Conservation (phyloP, 2,888 invertebrate genomes). For the Protophormia terraenovae region DNA sequence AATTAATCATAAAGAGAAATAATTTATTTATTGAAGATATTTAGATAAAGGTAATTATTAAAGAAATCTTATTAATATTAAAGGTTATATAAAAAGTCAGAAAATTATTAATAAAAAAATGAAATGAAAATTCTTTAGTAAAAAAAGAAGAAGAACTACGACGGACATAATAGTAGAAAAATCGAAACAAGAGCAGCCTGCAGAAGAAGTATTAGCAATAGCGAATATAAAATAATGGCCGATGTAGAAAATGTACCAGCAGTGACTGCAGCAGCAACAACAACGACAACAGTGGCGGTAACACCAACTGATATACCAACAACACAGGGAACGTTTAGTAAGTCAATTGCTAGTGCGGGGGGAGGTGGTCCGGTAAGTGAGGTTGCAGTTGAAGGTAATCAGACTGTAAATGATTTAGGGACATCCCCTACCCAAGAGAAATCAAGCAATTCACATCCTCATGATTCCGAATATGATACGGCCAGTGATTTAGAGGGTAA, state of each 20-base stretch:
- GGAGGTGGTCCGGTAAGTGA: slow-evolving; percentile 73
- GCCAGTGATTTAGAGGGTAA: slow-evolving; percentile 81
- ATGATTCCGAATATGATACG: slow-evolving; percentile 82
- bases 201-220: slow-evolving; percentile 54
- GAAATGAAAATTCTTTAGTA: slow-evolving; percentile 42
- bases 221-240: slow-evolving; percentile 74
- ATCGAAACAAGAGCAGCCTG: slow-evolving; percentile 52
- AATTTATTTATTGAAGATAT: neutral
- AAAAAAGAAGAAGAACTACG: slow-evolving; percentile 55
- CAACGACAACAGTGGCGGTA: slow-evolving; percentile 71
- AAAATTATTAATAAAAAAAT: slow-evolving; percentile 33
- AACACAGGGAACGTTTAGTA: slow-evolving; percentile 61
- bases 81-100: slow-evolving; percentile 54
- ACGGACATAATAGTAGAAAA: slow-evolving; percentile 56
- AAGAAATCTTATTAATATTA: neutral
- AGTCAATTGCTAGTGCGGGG: slow-evolving; percentile 1
- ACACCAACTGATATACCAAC: slow-evolving; percentile 64
- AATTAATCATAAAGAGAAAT: slow-evolving; percentile 24
- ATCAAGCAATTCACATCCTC: slow-evolving; percentile 80
- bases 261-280: slow-evolving; percentile 68
- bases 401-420: slow-evolving; percentile 72
- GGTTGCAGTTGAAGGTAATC: slow-evolving; percentile 57
- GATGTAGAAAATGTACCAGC: slow-evolving; percentile 78
- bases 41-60: slow-evolving; percentile 39
- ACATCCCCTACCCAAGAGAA: slow-evolving; percentile 79